Evolutionary conservation across 2,888 invertebrate species (phyloP), one percentile per base, ranked within the genome.

Genomic region (Sesamia inferens): DNA sequence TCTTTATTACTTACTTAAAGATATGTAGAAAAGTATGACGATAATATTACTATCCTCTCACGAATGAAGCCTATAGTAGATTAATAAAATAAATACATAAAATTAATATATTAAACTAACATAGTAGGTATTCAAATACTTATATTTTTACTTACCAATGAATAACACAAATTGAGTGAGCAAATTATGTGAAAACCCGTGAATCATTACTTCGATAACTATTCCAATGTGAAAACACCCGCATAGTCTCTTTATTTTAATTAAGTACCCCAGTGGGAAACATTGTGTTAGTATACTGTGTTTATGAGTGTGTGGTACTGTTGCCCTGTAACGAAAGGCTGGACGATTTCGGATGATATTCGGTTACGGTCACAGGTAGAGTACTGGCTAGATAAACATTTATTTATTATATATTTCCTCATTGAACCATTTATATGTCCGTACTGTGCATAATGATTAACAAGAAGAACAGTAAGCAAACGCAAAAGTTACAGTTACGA

Each of bases 141-240:
- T 58, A 54, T 31, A 42, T 63, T 63, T 55, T 24, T 66, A 54
- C 61, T 78, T 54, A 78, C 51, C 76, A n/a, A 54, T 78, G 66
- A 78, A 54, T 78, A 78, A 72, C 48, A 44, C 51, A 51, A 11
- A 61, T 44, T 64, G 64, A 61, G 51, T 64, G 64, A 78, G 73
- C 73, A 65, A 61, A 24, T 55, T 31, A 64, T 58, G 78, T 63
- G 13, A 72, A 78, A 78, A 67, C 73, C 67, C 59, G 58, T 78
- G 79, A 78, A 68, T 78, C 78, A 78, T 54, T 68, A 66, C n/a
- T 47, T 67, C 39, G 51, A 65, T 61, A 57, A n/a, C 14, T 39
- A 57, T 79, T 71, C n/a, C 58, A 74, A 79, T 74, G n/a, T 70
- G 31, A 67, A 59, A 82, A 63, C 70, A 73, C 84, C 84, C 84